Percentiles rank a stretch among this genome's conserved stretches.
These are phyloP conservation scores for Perca fluviatilis DNA, from an alignment of 2,113 vertebrate genomes.

Conservation along the genomic window DNA sequence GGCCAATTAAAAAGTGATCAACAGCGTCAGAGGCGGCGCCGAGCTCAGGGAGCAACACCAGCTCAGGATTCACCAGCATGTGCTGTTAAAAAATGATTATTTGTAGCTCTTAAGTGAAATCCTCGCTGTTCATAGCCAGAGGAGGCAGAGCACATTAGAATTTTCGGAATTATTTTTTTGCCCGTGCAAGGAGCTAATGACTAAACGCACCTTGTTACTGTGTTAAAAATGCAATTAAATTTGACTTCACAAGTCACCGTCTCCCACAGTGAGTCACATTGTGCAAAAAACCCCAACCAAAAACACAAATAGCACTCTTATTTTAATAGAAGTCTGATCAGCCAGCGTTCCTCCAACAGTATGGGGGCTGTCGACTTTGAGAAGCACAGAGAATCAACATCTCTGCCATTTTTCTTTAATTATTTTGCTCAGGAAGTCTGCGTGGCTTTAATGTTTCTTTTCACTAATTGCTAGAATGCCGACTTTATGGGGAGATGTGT, in stretches of 20 bases:
- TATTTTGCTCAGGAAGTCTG: constrained; percentile 70
- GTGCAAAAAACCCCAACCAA: constrained; percentile 31
- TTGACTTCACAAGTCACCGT: constrained; percentile 58
- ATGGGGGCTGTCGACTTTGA: constrained; percentile 60
- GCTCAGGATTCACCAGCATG: constrained; percentile 31
- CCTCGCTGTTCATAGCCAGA: constrained; percentile 38
- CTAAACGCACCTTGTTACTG: constrained; percentile 72
- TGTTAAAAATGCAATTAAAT: constrained; percentile 71
- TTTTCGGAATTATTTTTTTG: constrained; percentile 36
- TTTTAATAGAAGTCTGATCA: constrained; percentile 54
- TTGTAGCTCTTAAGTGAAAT: constrained; percentile 40
- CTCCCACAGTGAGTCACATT: constrained; percentile 62
- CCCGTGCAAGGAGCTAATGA: constrained; percentile 60
- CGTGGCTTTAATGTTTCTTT: constrained; percentile 77
- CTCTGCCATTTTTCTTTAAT: constrained; percentile 71
- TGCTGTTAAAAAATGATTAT: constrained; percentile 49
- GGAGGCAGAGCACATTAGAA: constrained; percentile 31
- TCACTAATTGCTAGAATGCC: constrained; percentile 81
- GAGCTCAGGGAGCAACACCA: constrained; percentile 32
- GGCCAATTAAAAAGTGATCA: constrained; percentile 64
- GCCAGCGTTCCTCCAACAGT: constrained; percentile 14
- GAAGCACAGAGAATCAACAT: constrained; percentile 58
- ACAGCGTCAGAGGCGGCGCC: constrained; percentile 18
- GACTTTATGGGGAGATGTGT: constrained; percentile 76
- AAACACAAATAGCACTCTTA: constrained; percentile 53